Percentiles rank a stretch among this genome's conserved stretches.
These are phyloP conservation scores for Cheirogaleus medius DNA, from an alignment of 2,113 vertebrate genomes.

Conservation along the genomic window DNA sequence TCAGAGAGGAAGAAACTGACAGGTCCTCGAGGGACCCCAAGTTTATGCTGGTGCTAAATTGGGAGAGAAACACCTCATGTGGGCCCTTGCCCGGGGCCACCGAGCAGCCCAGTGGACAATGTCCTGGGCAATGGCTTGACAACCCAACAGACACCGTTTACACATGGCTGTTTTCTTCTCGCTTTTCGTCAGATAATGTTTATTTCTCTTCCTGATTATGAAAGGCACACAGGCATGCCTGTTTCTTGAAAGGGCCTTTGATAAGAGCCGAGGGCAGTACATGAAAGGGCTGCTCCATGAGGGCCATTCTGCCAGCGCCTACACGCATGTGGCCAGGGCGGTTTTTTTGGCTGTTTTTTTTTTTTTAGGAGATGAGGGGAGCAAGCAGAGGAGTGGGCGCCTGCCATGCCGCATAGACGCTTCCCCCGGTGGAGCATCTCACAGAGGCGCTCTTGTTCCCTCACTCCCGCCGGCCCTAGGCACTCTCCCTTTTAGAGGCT, in stretches of 20 bases:
- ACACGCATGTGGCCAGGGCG: slow-evolving; percentile 29
- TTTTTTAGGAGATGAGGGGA: slow-evolving; percentile 57
- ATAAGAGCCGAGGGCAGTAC: slow-evolving; percentile 73
- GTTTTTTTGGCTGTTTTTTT: slow-evolving; percentile 45
- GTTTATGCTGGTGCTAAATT: slow-evolving; percentile 59
- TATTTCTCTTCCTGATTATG: slow-evolving; percentile 78
- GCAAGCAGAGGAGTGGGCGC: slow-evolving; percentile 19
- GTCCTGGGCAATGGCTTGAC: slow-evolving; percentile 68
- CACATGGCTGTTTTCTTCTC: slow-evolving; percentile 70
- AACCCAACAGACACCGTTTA: slow-evolving; percentile 72
- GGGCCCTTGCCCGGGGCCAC: slow-evolving; percentile 31
- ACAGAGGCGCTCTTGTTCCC: slow-evolving; percentile 46
- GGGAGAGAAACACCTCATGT: slow-evolving; percentile 48
- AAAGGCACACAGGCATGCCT: slow-evolving; percentile 74
- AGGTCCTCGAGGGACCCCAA: slow-evolving; percentile 34
- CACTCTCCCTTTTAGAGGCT: slow-evolving; percentile 4
- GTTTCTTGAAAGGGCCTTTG: slow-evolving; percentile 78
- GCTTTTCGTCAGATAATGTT: slow-evolving; percentile 72
- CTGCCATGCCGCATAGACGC: neutral
- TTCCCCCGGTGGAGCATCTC: neutral
- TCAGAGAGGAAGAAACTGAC: slow-evolving; percentile 58
- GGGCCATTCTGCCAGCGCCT: slow-evolving; percentile 64
- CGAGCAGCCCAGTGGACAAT: slow-evolving; percentile 67
- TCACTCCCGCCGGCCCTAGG: neutral
- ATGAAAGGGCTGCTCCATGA: slow-evolving; percentile 53